Percentiles rank a stretch among this genome's conserved stretches.
Evolutionary conservation across 2,113 vertebrate genomes (phyloP).

Genomic region (Spea multiplicata): DNA sequence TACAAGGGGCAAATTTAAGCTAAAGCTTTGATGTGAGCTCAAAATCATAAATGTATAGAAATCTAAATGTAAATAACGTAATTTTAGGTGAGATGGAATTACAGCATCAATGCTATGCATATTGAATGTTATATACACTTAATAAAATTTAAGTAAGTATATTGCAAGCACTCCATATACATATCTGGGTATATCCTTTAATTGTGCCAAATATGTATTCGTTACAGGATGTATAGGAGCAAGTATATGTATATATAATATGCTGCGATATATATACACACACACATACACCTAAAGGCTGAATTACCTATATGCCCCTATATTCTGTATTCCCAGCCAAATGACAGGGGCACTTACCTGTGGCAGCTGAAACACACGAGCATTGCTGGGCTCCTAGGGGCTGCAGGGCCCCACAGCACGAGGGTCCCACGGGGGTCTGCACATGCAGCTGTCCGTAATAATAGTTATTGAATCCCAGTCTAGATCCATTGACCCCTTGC

Average conservation of each 20-base stretch:
- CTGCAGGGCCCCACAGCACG: slow-evolving; percentile 84
- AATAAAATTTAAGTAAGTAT: too few relatives aligned
- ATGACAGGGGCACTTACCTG: slow-evolving; percentile 67
- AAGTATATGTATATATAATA: not conserved
- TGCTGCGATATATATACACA: not conserved
- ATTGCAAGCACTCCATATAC: too few relatives aligned
- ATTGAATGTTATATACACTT: too few relatives aligned
- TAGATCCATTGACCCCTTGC: slow-evolving; percentile 73
- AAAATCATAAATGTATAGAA: too few relatives aligned
- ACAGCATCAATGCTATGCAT: too few relatives aligned
- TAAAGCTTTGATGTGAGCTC: too few relatives aligned
- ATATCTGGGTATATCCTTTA: too few relatives aligned
- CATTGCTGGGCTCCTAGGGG: slow-evolving; percentile 87
- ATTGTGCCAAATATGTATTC: too few relatives aligned
- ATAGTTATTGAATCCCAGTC: slow-evolving; percentile 88
- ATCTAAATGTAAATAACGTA: too few relatives aligned
- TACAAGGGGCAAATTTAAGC: too few relatives aligned
- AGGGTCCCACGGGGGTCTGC: slow-evolving; percentile 79
- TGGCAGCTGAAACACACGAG: slow-evolving; percentile 76
- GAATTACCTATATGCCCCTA: not conserved
- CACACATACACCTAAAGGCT: not conserved
- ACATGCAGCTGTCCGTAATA: slow-evolving; percentile 94
- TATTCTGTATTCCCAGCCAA: not conserved
- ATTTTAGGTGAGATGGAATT: too few relatives aligned
- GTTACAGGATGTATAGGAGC: not conserved